phyloP scores from a whole-genome alignment of 2,113 vertebrate species.

The Barnardius zonarius region DNA sequence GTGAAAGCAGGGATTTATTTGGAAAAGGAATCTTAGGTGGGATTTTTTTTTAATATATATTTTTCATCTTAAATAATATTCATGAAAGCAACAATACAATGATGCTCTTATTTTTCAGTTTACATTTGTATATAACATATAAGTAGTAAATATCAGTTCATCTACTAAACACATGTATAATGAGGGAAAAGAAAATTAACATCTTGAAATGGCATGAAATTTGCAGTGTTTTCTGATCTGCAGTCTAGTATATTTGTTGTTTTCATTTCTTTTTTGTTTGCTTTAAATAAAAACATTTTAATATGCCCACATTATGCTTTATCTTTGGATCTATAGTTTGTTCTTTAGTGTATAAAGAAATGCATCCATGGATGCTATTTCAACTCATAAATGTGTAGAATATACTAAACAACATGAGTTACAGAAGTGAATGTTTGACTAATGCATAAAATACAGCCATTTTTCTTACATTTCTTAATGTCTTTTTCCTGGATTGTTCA shows the following conservation, averaged over 20 bases:
- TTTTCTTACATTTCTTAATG: not conserved
- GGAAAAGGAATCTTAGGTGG: not conserved
- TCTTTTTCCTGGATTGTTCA: not conserved
- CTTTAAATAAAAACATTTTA: not conserved
- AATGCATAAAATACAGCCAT: not conserved
- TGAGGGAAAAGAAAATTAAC: not conserved
- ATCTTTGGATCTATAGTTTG: not conserved
- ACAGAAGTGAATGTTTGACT: not conserved
- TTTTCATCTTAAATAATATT: not conserved
- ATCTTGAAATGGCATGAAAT: not conserved
- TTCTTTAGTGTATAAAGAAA: not conserved
- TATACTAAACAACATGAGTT: not conserved
- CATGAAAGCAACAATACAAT: not conserved
- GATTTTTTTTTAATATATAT: not conserved
- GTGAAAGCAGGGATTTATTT: not conserved
- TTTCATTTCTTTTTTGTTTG: not conserved
- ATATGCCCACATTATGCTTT: not conserved
- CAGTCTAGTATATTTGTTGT: not conserved
- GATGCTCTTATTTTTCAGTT: not conserved
- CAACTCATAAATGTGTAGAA: not conserved
- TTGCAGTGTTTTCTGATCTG: not conserved
- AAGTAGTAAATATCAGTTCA: not conserved
- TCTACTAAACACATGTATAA: not conserved
- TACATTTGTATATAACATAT: not conserved
- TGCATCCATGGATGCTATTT: not conserved